Conservation (phyloP, 2,113 vertebrate genomes). For the Corythornis cristatus region DNA sequence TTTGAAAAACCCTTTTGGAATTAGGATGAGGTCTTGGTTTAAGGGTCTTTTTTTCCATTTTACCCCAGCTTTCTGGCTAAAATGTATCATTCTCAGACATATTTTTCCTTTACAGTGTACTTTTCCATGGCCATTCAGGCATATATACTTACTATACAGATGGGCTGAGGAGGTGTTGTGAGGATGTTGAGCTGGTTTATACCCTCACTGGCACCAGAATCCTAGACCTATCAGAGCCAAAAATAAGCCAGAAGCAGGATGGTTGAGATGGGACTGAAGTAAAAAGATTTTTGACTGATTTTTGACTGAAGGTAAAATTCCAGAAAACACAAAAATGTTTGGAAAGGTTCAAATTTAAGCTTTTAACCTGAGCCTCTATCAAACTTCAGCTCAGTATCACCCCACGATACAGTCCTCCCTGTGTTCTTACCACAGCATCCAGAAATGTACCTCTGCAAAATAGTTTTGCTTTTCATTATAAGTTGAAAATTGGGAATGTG, state of each 20-base stretch:
- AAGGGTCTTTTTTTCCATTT: constrained; percentile 61
- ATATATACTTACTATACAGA: neutral
- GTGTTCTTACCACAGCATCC: neutral
- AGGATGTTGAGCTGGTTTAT: constrained; percentile 8
- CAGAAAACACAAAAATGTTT: neutral
- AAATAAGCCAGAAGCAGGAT: neutral
- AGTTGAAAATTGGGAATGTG: neutral
- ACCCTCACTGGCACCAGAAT: neutral
- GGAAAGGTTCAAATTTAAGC: neutral
- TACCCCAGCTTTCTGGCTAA: constrained; percentile 42
- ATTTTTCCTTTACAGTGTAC: constrained; percentile 49
- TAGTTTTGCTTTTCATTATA: neutral
- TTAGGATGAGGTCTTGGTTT: constrained; percentile 39
- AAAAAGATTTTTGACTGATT: neutral
- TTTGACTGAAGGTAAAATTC: neutral
- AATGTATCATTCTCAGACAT: constrained; percentile 6
- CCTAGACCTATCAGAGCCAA: neutral
- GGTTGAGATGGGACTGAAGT: neutral
- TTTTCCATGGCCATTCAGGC: constrained; percentile 34
- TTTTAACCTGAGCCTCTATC: constrained; percentile 1
- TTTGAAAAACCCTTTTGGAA: constrained; percentile 19
- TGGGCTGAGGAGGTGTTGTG: neutral
- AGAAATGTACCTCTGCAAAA: neutral
- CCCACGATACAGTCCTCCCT: neutral
- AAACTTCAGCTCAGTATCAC: neutral